Evolutionary conservation across 2,888 invertebrate species (phyloP).

Genomic region (Melangyna quadrimaculata): DNA sequence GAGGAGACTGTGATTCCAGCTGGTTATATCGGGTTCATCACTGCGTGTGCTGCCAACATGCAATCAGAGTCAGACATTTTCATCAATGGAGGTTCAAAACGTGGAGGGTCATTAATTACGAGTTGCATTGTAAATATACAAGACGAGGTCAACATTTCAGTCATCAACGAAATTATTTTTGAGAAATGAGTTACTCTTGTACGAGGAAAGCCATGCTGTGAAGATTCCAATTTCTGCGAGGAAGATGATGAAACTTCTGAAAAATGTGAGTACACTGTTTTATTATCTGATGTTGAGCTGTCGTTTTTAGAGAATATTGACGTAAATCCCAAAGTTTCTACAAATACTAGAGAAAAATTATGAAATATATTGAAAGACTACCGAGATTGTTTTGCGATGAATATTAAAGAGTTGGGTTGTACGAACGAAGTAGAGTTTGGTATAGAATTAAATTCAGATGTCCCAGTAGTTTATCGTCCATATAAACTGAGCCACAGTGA

Average conservation of each 20-base stretch:
- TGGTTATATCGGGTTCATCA: too few species aligned
- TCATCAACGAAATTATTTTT: constrained; percentile 1
- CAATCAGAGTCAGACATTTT: too few species aligned
- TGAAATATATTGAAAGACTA: constrained; percentile 38
- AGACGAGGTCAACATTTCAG: constrained; percentile 35
- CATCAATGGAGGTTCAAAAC: constrained; percentile 35
- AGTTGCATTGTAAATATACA: too few species aligned
- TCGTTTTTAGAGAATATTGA: constrained; percentile 1
- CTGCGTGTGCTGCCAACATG: too few species aligned
- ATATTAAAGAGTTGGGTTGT: constrained; percentile 50
- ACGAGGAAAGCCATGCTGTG: constrained; percentile 32
- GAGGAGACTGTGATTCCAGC: too few species aligned
- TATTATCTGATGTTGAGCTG: too few species aligned
- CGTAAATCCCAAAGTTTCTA: too few species aligned
- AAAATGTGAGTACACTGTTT: constrained; percentile 27
- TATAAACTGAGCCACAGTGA: constrained; percentile 59
- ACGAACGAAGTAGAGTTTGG: constrained; percentile 48
- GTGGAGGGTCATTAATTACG: constrained; percentile 37
- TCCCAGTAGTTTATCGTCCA: constrained; percentile 50
- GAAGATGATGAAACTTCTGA: not conserved
- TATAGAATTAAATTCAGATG: constrained; percentile 48
- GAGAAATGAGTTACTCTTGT: constrained; percentile 15
- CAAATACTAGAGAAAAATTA: constrained; percentile 38
- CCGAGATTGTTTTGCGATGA: constrained; percentile 39
- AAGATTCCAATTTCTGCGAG: constrained; percentile 30